Conservation (phyloP, 2,113 vertebrate genomes). For the Oryzias curvinotus region DNA sequence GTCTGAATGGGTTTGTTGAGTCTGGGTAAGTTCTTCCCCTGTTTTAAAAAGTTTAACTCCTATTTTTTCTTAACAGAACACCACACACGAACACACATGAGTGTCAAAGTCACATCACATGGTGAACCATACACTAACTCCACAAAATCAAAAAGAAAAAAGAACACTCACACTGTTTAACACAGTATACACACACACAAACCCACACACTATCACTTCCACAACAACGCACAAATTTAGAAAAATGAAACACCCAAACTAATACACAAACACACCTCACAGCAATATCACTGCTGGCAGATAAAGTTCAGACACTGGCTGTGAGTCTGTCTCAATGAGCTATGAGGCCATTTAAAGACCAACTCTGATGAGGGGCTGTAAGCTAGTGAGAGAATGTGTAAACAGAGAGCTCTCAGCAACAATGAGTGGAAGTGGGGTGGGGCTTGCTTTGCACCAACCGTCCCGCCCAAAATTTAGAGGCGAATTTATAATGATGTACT, state of each 20-base stretch:
- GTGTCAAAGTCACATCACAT: constrained; percentile 49
- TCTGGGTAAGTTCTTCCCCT: constrained; percentile 66
- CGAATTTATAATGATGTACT: too few species aligned
- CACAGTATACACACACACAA: constrained; percentile 12
- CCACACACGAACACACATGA: constrained; percentile 33
- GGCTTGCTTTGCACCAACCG: too few species aligned
- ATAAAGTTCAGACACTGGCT: constrained; percentile 50
- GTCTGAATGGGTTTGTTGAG: constrained; percentile 55
- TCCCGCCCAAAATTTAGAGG: too few species aligned
- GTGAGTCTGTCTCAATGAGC: constrained; percentile 5
- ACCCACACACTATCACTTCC: constrained; percentile 1
- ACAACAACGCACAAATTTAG: constrained; percentile 23
- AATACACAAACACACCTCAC: constrained; percentile 44
- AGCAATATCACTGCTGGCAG: constrained; percentile 38
- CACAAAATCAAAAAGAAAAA: constrained; percentile 22
- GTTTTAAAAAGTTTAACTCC: constrained; percentile 53
- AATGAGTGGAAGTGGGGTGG: too few species aligned
- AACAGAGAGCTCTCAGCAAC: too few species aligned
- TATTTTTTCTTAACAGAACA: constrained; percentile 8
- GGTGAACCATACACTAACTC: constrained; percentile 50
- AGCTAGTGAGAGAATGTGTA: too few species aligned
- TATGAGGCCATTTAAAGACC: too few species aligned
- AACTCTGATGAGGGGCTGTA: too few species aligned
- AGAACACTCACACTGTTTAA: constrained; percentile 11
- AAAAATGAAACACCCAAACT: constrained; percentile 30